A percentile compares a stretch with the other conserved stretches of the same genome.
phyloP scores from a whole-genome alignment of 2,888 invertebrate species.

The Rapana venosa region DNA sequence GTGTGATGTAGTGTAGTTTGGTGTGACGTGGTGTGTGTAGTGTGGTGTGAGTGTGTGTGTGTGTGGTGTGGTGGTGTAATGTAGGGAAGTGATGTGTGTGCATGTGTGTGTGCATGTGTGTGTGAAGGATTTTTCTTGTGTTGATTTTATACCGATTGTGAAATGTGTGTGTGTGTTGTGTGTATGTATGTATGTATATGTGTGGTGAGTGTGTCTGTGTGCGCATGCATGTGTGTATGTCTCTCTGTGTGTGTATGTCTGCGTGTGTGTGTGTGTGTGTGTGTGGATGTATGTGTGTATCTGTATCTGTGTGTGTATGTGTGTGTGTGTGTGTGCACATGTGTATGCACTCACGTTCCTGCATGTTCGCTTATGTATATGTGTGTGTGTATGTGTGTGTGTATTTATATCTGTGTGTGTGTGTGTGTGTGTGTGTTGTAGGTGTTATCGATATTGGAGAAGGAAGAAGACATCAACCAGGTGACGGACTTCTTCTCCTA shows the following conservation, averaged over 20 bases:
- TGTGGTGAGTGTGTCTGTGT: too few species aligned
- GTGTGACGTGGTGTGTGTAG: too few species aligned
- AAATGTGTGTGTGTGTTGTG: background rate
- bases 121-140: background rate
- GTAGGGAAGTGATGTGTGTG: background rate
- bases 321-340: background rate
- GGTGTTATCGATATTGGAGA: conserved; percentile 88
- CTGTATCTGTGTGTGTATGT: background rate
- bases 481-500: conserved; percentile 89
- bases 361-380: background rate
- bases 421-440: conserved; percentile 52
- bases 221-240: too few species aligned
- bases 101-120: background rate
- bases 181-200: background rate
- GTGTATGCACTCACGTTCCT: too few species aligned
- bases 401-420: background rate
- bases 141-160: too few species aligned
- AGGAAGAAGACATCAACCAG: conserved; percentile 98
- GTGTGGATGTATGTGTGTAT: background rate
- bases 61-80: too few species aligned
- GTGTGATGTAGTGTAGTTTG: too few species aligned
- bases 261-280: conserved; percentile 64
- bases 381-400: background rate
- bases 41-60: too few species aligned
- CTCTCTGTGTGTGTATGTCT: background rate